Evolutionary conservation across 2,797 vertebrate species (phyloP).

Genomic region (Heliangelus exortis): DNA sequence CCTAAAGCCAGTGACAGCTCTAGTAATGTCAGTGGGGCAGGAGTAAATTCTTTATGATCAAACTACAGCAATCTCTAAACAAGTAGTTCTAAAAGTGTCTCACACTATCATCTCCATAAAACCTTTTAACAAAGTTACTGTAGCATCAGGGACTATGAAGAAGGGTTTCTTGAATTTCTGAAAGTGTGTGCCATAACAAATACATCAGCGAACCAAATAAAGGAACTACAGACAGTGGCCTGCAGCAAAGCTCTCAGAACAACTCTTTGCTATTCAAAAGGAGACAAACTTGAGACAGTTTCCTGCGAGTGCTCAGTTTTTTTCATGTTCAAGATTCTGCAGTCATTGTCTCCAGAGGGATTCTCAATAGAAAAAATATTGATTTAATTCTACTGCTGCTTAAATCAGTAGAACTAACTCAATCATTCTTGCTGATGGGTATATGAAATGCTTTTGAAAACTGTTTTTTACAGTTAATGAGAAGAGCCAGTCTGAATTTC

Average conservation of each 20-base stretch:
- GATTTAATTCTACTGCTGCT: neutral
- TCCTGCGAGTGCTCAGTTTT: neutral
- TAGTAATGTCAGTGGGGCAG: neutral
- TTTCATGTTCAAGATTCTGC: neutral
- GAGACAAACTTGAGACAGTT: neutral
- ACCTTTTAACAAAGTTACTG: neutral
- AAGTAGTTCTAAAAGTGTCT: neutral
- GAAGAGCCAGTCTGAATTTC: neutral
- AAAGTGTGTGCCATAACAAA: neutral
- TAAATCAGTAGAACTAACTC: neutral
- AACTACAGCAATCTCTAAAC: neutral
- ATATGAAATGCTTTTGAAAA: neutral
- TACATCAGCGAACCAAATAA: neutral
- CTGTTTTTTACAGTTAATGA: fast-evolving
- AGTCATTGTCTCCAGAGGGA: neutral
- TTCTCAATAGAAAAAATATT: neutral
- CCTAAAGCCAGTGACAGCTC: neutral
- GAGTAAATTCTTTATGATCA: neutral
- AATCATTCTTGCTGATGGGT: neutral
- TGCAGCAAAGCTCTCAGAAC: neutral
- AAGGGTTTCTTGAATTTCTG: neutral
- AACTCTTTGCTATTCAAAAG: neutral
- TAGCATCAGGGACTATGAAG: neutral
- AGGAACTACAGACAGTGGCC: neutral
- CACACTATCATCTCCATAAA: neutral